Evolutionary conservation across 2,797 vertebrate species (phyloP).

Genomic region (Lithobates pipiens): DNA sequence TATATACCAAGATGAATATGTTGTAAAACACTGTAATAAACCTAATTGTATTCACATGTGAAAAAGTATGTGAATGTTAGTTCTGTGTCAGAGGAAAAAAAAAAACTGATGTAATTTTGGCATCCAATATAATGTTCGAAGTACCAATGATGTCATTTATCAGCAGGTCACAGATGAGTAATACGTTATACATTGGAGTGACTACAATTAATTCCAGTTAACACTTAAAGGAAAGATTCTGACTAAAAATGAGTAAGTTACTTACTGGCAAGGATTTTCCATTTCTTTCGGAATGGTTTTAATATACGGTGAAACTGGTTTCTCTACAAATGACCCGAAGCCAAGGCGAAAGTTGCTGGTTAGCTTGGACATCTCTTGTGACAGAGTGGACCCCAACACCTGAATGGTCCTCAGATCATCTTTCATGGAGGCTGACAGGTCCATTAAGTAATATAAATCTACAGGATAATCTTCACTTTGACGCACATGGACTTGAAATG

Average conservation of each 20-base stretch:
- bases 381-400: constrained; percentile 88
- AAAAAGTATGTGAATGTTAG: background rate
- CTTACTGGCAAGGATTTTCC: constrained; percentile 92
- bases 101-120: constrained; percentile 7
- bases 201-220: constrained; percentile 10
- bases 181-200: background rate
- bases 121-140: background rate
- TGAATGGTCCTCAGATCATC: constrained; percentile 93
- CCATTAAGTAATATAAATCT: constrained; percentile 98
- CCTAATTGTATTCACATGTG: background rate
- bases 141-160: background rate
- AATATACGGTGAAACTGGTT: constrained; percentile 93
- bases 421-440: constrained; percentile 94
- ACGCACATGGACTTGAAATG: constrained; percentile 89
- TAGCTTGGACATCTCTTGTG: constrained; percentile 92
- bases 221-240: constrained; percentile 19
- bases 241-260: constrained; percentile 58
- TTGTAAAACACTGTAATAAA: background rate
- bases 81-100: background rate
- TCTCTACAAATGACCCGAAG: constrained; percentile 98
- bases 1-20: background rate
- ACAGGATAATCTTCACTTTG: constrained; percentile 95
- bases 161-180: constrained; percentile 26
- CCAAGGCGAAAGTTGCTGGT: constrained; percentile 97
- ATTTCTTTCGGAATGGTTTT: constrained; percentile 86